These are phyloP conservation scores for Silvanus unidentatus DNA, from an alignment of 2,888 invertebrate genomes.

Conservation along the genomic window DNA sequence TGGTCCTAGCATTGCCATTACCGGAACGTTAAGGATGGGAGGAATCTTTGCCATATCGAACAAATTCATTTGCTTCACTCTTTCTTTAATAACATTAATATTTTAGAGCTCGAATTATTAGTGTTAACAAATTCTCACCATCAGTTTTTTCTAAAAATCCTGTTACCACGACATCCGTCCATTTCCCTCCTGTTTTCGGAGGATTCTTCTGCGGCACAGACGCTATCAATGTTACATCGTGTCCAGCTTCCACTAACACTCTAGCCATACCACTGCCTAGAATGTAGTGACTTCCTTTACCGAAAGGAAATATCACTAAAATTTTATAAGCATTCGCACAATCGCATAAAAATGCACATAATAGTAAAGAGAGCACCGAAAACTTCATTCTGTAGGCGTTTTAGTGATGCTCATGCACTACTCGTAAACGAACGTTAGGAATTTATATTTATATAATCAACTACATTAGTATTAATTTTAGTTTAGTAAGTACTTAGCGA, in stretches of 20 bases:
- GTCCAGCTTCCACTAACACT: slow-evolving; percentile 37
- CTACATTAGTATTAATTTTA: too few relatives aligned
- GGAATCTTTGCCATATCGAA: not conserved
- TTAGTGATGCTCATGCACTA: too few relatives aligned
- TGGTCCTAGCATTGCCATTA: slow-evolving; percentile 14
- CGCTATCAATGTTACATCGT: slow-evolving; percentile 40
- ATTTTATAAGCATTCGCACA: slow-evolving; percentile 18
- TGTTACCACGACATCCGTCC: slow-evolving; percentile 15
- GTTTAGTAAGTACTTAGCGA: too few relatives aligned
- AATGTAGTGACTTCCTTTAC: slow-evolving; percentile 29
- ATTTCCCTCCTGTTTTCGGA: slow-evolving; percentile 27
- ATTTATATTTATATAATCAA: too few relatives aligned
- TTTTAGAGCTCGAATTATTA: not conserved
- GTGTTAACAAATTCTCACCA: too few relatives aligned
- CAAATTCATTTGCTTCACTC: not conserved
- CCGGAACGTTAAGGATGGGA: slow-evolving; percentile 3
- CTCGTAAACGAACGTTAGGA: too few relatives aligned
- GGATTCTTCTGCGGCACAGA: slow-evolving; percentile 33
- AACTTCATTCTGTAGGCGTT: not conserved
- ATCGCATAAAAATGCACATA: not conserved
- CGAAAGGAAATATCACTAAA: slow-evolving; percentile 28
- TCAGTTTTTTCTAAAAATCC: slow-evolving; percentile 4
- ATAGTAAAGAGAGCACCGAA: not conserved
- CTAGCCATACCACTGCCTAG: slow-evolving; percentile 26
- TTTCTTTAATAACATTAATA: not conserved